Percentiles rank a stretch among this genome's conserved stretches.
Conservation (phyloP, 1,140 invertebrate genomes). For the Thaumatotibia leucotreta region DNA sequence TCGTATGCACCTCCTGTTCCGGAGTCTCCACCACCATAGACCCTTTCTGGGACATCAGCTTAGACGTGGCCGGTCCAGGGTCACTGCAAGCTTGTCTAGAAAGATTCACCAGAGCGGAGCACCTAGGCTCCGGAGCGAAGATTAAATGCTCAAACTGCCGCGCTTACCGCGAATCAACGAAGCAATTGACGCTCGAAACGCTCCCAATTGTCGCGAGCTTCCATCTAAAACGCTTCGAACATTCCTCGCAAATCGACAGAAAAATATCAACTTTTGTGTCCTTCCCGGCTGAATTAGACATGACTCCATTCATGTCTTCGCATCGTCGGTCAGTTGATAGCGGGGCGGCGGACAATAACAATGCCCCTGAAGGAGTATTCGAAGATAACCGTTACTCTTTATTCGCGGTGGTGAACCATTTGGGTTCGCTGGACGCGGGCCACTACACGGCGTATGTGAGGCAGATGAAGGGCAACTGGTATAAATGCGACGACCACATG, state of each 20-base stretch:
- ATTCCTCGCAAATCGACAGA: slow-evolving; percentile 78
- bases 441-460: slow-evolving; percentile 97
- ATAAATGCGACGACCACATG: slow-evolving; percentile 97
- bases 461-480: slow-evolving; percentile 95
- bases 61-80: slow-evolving; percentile 91
- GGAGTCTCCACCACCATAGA: slow-evolving; percentile 97
- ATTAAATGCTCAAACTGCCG: slow-evolving; percentile 96
- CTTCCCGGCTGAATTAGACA: slow-evolving; percentile 96
- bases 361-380: slow-evolving; percentile 61
- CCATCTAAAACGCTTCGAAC: slow-evolving; percentile 92
- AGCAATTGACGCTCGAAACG: slow-evolving; percentile 96
- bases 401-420: slow-evolving; percentile 98
- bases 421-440: slow-evolving; percentile 93
- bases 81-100: slow-evolving; percentile 93
- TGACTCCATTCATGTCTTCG: slow-evolving; percentile 97
- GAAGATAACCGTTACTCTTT: slow-evolving; percentile 89
- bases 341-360: slow-evolving; percentile 59
- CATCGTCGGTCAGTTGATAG: slow-evolving; percentile 68
- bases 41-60: slow-evolving; percentile 98
- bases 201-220: slow-evolving; percentile 97
- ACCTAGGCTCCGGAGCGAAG: slow-evolving; percentile 91
- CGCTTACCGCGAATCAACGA: slow-evolving; percentile 94
- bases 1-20: slow-evolving; percentile 96
- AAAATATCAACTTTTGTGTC: slow-evolving; percentile 98
- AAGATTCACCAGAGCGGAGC: slow-evolving; percentile 94